Base-by-base conservation (phyloP, 2,888 invertebrate species). In the Hirtodrosophila cameraria region DNA sequence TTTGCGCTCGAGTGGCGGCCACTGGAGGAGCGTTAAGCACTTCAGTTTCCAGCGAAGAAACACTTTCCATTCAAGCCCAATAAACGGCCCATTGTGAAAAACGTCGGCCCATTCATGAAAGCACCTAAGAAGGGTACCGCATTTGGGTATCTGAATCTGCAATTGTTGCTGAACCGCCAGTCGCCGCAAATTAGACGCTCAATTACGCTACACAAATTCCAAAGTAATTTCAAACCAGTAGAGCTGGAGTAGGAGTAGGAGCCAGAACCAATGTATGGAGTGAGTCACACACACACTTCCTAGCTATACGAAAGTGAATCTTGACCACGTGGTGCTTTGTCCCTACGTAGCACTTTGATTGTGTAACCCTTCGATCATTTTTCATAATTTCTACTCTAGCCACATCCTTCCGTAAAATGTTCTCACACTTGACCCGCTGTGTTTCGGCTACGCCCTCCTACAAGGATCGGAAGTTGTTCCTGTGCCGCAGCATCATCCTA, bases 381-480 rank as follows among this genome's bases (percentile, higher is more conserved):
- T 75, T 80, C 70, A 83, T 86, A 63, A 78, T 64, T 61, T 60
- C 35, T 53, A 45, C 49, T 38, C 30, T 41, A 33, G 62, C 59
- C 65, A 70, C 70, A 75, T 83, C 83, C 87, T 86, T 86, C 77
- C 86, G 86, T 80, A 89, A 89, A 89, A 89, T 89, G 89, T 89
- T 89, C 89, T 89, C 89, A 89, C 89, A 89, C 89, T 88, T 89
- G 87, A 75, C 83, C 77, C 68, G 86, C 88, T 86, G 87, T 68
- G 75, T 36, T 48, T 46, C 36, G 72, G 68, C 30, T 48, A 67
- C 82, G 80, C 87, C 87, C 55, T 52, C 67, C 64, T n/a, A n/a
- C n/a, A 64, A 63, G 39, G 68, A 83, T 83, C 83, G 83, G 83
- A 83, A 87, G 83, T 86, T 62, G 79, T 59, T 59, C 67, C 60